Evolutionary conservation across 2,888 invertebrate species (phyloP).

Genomic region (Thereva unica): DNA sequence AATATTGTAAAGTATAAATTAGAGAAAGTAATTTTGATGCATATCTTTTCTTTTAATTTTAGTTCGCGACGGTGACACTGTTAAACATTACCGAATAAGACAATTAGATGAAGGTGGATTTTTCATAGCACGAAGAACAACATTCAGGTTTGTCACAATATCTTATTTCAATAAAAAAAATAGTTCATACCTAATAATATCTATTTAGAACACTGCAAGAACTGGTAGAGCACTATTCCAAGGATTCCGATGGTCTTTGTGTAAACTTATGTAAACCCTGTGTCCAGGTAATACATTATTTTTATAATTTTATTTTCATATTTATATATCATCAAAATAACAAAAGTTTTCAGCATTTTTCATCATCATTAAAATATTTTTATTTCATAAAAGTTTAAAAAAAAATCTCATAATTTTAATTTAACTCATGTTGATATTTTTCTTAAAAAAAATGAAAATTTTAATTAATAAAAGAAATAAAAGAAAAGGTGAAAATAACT

Average conservation of each 20-base stretch:
- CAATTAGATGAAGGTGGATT: conserved; percentile 99
- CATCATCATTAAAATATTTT: conserved; percentile 3
- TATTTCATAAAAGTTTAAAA: conserved; percentile 11
- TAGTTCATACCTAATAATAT: not conserved
- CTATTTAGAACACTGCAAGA: conserved; percentile 83
- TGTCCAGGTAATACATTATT: conserved; percentile 73
- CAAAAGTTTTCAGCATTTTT: conserved; percentile 14
- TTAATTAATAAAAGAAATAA: conserved; percentile 21
- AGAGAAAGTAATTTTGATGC: no score
- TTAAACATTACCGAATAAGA: conserved; percentile 98
- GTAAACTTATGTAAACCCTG: conserved; percentile 95
- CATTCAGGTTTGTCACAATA: conserved; percentile 67
- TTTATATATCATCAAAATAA: not conserved
- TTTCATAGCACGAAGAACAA: conserved; percentile 97
- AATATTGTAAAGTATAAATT: no score
- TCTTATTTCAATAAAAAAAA: not conserved
- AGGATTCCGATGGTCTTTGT: conserved; percentile 97
- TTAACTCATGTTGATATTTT: not conserved
- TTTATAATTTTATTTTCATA: conserved; percentile 19
- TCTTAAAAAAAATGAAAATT: conserved; percentile 8
- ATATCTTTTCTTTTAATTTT: conserved; percentile 50
- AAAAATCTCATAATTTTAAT: conserved; percentile 6
- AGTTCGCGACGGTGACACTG: conserved; percentile 99
- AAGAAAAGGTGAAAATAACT: conserved; percentile 25
- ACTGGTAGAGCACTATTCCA: conserved; percentile 95